Evolutionary conservation across 2,888 invertebrate species (phyloP), one percentile per base, ranked within the genome.

Genomic region (Tiphia femorata): DNA sequence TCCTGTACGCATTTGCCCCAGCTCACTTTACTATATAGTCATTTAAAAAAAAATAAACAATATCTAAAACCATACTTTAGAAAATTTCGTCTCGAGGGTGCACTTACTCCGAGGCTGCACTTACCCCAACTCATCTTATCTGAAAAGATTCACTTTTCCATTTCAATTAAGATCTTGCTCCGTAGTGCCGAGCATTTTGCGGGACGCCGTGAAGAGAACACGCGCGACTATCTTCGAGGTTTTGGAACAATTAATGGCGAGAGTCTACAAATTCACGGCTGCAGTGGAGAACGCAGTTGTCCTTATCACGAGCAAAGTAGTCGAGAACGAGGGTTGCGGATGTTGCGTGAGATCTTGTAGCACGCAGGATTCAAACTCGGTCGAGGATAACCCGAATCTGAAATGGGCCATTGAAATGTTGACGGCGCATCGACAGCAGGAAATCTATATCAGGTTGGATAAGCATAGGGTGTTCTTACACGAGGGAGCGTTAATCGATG

Each of bases 361-460:
- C 29, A 33, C 50, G 6, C 37, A 48, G 14, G 35, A 53, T n/a
- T 7, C 20, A 20, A 23, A 14, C 2, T 27, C 40, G 14, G 29
- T 49, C 5, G 14, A 19, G 0, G 17, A 14, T 3, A n/a, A 17
- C 0, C 41, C 50, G 0, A 81, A 87, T 44, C 84, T 87, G 58
- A 79, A 83, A 1, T 83, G 85, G 63, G 73, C 86, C 1, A 87
- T 87, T 68, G 86, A 88, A 44, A 78, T 87, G 60, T 79, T 91
- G 2, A 84, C 87, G 0, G 86, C 88, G 59, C 87, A 85, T 70
- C 86, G 91, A 0, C 91, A 91, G 69, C 88, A 88, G 73, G 91
- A 91, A 72, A 83, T 90, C 47, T 87, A 86, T 60, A 84, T 88
- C 1, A 87, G 90, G 86, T 85, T 33, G n/a, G n/a, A n/a, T n/a